Conservation (phyloP, 2,113 vertebrate genomes). For the Clupea harengus region DNA sequence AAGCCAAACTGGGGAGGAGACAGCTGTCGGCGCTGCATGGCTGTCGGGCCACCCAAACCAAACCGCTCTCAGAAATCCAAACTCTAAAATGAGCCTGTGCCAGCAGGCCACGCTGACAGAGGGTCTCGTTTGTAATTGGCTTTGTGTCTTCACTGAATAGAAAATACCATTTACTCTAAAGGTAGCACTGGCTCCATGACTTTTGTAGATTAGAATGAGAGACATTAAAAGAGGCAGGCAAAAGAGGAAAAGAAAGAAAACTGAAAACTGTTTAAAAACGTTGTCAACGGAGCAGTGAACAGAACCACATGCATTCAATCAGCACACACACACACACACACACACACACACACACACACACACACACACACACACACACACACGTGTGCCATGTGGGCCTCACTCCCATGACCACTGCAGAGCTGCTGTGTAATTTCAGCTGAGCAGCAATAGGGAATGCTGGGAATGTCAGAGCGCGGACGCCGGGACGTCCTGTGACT, state of each 20-base stretch:
- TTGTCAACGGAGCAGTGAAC: neutral
- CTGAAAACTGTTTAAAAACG: neutral
- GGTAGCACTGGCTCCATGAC: too few species aligned
- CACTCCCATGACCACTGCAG: constrained; percentile 56
- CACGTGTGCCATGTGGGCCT: constrained; percentile 52
- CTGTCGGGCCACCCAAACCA: neutral
- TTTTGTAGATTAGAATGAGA: too few species aligned
- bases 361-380: constrained; percentile 20
- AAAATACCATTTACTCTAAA: too few species aligned
- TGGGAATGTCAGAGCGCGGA: constrained; percentile 54
- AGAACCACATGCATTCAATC: constrained; percentile 20
- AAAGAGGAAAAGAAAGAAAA: constrained; percentile 7
- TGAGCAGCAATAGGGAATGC: constrained; percentile 60
- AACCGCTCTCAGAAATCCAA: too few species aligned
- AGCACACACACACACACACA: constrained; percentile 21
- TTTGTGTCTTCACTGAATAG: too few species aligned
- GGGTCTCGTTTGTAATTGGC: too few species aligned
- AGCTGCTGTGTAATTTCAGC: constrained; percentile 58
- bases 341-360: too few species aligned
- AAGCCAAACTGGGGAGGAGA: neutral
- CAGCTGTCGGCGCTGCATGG: neutral
- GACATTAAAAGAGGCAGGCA: too few species aligned
- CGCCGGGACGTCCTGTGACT: constrained; percentile 55
- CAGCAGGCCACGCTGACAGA: neutral
- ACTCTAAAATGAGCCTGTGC: too few species aligned